Evolutionary conservation across 2,113 vertebrate genomes (phyloP).

Genomic region (Siphamia tubifer): DNA sequence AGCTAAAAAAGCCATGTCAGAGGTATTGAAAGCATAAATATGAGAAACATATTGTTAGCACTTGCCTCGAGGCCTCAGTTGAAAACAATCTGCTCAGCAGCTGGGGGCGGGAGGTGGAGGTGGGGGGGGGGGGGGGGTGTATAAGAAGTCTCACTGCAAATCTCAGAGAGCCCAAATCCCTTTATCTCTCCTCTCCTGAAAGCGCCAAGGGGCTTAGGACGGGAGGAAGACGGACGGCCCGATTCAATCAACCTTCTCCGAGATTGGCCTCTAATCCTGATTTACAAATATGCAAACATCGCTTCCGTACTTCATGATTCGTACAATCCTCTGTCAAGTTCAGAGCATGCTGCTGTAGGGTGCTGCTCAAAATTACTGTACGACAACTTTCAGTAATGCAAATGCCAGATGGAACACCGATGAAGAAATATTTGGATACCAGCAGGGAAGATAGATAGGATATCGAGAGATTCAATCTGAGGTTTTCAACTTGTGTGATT

Average conservation of each 20-base stretch:
- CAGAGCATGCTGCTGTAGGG: background rate
- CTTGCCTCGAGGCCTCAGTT: slow-evolving; percentile 27
- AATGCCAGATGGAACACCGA: background rate
- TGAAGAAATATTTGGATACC: background rate
- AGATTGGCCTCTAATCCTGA: slow-evolving; percentile 74
- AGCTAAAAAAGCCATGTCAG: slow-evolving; percentile 8
- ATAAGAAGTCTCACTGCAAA: slow-evolving; percentile 66
- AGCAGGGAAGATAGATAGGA: background rate
- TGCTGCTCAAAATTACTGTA: background rate
- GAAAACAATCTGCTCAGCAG: slow-evolving; percentile 61
- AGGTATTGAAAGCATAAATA: slow-evolving; percentile 20
- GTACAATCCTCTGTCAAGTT: slow-evolving; percentile 44
- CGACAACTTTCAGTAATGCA: background rate
- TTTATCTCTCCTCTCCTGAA: slow-evolving; percentile 73
- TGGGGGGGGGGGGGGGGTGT: slow-evolving; percentile 15
- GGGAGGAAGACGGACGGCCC: slow-evolving; percentile 60
- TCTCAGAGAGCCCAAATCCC: slow-evolving; percentile 73
- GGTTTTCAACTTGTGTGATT: too few relatives aligned
- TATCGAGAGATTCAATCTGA: background rate
- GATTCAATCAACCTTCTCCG: slow-evolving; percentile 74
- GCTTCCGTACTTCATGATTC: slow-evolving; percentile 31
- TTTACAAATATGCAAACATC: slow-evolving; percentile 75
- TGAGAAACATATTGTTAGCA: slow-evolving; percentile 24
- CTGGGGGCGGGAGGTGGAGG: slow-evolving; percentile 1
- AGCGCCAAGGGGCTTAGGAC: slow-evolving; percentile 68